Conservation (phyloP, 2,888 invertebrate genomes). For the Scaptomyza reducta region DNA sequence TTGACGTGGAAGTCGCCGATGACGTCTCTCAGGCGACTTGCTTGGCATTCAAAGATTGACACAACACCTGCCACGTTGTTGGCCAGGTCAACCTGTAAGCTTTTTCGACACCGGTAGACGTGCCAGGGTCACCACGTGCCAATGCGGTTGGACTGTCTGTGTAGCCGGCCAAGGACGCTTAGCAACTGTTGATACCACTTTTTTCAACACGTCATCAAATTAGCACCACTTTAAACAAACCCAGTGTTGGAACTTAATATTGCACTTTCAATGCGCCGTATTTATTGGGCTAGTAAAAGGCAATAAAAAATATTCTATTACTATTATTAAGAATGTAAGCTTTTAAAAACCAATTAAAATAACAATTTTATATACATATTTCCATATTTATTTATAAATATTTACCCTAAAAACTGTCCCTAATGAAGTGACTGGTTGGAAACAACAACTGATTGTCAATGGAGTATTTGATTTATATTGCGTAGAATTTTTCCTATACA, state of each 20-base stretch:
- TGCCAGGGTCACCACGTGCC: conserved; percentile 33
- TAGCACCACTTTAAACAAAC: conserved; percentile 26
- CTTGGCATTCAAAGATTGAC: conserved; percentile 52
- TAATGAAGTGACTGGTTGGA: too few relatives aligned
- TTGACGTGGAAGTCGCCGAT: conserved; percentile 18
- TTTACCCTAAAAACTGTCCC: too few relatives aligned
- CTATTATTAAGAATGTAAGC: too few relatives aligned
- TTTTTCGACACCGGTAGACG: conserved; percentile 41
- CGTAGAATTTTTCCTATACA: too few relatives aligned
- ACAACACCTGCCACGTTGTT: conserved; percentile 55
- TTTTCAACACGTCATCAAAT: conserved; percentile 19
- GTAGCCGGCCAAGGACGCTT: conserved; percentile 1
- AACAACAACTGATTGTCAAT: too few relatives aligned
- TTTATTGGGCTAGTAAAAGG: conserved; percentile 18
- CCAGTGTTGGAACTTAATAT: conserved; percentile 4
- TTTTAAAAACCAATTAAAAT: too few relatives aligned
- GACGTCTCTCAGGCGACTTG: conserved; percentile 36
- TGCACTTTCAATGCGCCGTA: conserved; percentile 19
- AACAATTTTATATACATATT: too few relatives aligned
- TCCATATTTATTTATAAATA: too few relatives aligned
- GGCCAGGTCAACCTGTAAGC: conserved; percentile 37
- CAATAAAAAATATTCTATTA: too few relatives aligned
- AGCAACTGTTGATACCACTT: conserved; percentile 29
- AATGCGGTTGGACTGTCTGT: background rate
- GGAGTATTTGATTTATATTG: too few relatives aligned